Base-by-base conservation (phyloP, 2,797 vertebrate genomes). In the Danio choprae region DNA sequence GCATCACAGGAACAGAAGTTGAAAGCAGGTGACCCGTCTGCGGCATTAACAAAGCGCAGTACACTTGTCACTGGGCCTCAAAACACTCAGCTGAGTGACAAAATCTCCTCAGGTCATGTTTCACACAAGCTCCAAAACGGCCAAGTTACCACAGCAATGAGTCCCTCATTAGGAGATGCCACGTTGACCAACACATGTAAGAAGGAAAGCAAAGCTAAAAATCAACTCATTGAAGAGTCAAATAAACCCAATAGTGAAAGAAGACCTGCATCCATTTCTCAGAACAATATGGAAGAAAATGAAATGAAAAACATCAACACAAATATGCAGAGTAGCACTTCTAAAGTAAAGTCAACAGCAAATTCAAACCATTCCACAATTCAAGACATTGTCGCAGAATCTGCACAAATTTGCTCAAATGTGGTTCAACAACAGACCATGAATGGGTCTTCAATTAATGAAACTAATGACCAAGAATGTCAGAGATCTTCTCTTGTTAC, bases 11-110 rank as follows among this genome's bases (percentile, higher is more conserved):
- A 81, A 86, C 82, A 74, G 70, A 79, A 80, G 73, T 84, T 80
- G 82, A 86, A 72, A 62, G 80, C 81, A 81, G 59, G 29, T 78
- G 83, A 84, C 86, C 88, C 86, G 89, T 90, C 89, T 87, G 87
- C 74, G 22, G 89, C 87, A 89, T 91, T 88, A 87, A 87, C 64
- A 85, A 87, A 88, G 87, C 86, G 83, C 82, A 74, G 50, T 51
- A 44, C 68, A 16, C 81, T 58, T 89, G 82, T 87, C 80, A 84
- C 86, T 82, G 85, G 85, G 55, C 55, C 55, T 50, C 87, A 87
- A 90, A 88, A 78, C 55, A 70, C 76, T 7, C 38, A 62, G 43
- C 59, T 43, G 60, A 71, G 81, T 9, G 89, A 88, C 53, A 88
- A 83, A 56, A 75, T 58, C 68, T 58, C 0, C 5, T 71, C 80